These are phyloP conservation scores for Saccopteryx bilineata DNA, from an alignment of 2,113 vertebrate genomes.

Conservation along the genomic window DNA sequence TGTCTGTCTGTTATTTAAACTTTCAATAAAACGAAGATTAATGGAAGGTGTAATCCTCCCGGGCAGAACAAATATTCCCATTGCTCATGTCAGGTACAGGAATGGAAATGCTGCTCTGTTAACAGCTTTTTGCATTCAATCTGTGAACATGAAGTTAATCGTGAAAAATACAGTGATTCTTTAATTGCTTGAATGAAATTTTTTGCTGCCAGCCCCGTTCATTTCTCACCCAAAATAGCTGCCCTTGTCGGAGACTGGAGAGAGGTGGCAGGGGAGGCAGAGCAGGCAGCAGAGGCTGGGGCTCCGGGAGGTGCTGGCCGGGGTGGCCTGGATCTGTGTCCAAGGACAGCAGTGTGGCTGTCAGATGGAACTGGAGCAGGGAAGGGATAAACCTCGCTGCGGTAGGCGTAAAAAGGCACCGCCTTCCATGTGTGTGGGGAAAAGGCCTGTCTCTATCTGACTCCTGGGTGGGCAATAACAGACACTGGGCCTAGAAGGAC, in stretches of 20 bases:
- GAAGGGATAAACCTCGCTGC: not conserved
- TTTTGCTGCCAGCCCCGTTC: conserved; percentile 70
- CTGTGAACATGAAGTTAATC: conserved; percentile 84
- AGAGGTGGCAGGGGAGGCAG: not conserved
- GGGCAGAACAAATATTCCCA: conserved; percentile 89
- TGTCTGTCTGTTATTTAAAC: conserved; percentile 91
- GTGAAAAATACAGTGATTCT: conserved; percentile 83
- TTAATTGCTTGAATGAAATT: conserved; percentile 85
- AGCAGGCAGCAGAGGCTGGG: not conserved
- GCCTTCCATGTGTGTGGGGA: not conserved
- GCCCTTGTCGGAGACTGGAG: conserved; percentile 51
- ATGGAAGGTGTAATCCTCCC: conserved; percentile 89
- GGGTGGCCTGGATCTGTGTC: not conserved
- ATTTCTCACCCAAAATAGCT: conserved; percentile 79
- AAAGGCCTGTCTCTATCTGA: not conserved
- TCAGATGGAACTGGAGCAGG: not conserved
- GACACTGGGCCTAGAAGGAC: not conserved
- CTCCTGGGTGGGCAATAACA: not conserved
- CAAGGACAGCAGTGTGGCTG: not conserved
- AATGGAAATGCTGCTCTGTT: conserved; percentile 83
- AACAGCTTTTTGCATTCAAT: conserved; percentile 84
- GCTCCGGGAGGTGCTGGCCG: not conserved
- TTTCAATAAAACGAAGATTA: conserved; percentile 90
- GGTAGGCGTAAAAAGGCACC: fast-evolving
- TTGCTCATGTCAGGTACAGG: conserved; percentile 86